Evolutionary conservation across 2,113 vertebrate genomes (phyloP), one percentile per base, ranked within the genome.

Genomic region (Haemorhous mexicanus): DNA sequence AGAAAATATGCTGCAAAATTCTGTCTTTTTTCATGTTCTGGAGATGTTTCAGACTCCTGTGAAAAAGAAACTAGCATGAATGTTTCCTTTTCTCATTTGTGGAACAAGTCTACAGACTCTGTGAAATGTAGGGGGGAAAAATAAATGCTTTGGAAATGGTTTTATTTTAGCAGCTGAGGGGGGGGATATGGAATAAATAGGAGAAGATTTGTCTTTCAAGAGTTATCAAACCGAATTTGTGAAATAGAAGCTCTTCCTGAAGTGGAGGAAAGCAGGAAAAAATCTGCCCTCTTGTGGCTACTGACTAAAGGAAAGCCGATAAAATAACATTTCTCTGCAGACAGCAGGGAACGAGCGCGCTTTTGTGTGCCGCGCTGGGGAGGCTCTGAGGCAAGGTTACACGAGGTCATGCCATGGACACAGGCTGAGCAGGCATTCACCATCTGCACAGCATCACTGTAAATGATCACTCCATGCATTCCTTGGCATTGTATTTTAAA

Each of bases 231-330:
- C 16, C 1, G 20, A 89, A 56, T n/a, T 88, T 66, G 46, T 89
- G 85, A 49, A 67, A 67, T 83, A 59, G 86, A 44, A 92, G n/a
- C n/a, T 22, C 37, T 80, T 39, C 10, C n/a, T 68, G 89, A 74
- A 87, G 66, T 74, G 56, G 76, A 93, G 68, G 91, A 97, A 97
- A 96, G 49, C 49, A 96, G 94, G 96, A 97, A 97, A 97, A 97
- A 98, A 97, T 73, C 92, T 95, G 97, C 97, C 98, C 97, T 97
- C 98, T 97, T 96, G 97, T 97, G 97, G 96, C 77, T 74, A 14
- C 17, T 83, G 72, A 20, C 19, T 46, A 11, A 32, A 70, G 68
- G 52, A 32, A 70, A 86, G 16, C 18, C 9, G 32, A 11, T 62
- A 39, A 62, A 72, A 13, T 12, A 22, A 32, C 16, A 39, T 66